Evolutionary conservation across 2,797 vertebrate species (phyloP), one percentile per base, ranked within the genome.

Genomic region (Cetoscarus ocellatus): DNA sequence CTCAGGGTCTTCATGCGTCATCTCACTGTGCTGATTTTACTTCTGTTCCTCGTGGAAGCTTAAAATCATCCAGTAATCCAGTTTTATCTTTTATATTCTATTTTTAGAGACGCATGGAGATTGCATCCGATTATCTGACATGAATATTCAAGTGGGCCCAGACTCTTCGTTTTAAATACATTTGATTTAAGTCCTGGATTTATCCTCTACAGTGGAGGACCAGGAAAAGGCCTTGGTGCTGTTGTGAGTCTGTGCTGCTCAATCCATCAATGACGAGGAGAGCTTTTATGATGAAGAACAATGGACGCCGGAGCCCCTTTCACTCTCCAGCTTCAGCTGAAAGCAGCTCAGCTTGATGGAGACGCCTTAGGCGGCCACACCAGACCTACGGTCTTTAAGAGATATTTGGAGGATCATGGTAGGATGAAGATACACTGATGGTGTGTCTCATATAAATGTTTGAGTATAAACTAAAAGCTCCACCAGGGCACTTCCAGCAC

Each of bases 31-130:
- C 51, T 47, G 48, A 66, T 60, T 73, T 78, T 64, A 19, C 55
- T 77, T 40, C 49, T 10, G 1, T 51, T 71, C 35, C 51, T 27
- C 44, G 40, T 61, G 39, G 47, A 40, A 53, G 44, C 35, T 48
- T 14, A 57, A 75, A 70, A 58, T 48, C 1, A 0, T 58, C 35
- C 59, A 67, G 40, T 75, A 71, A 77, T 78, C 70, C 50, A 14
- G 52, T 62, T 62, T 70, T 34, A 70, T 77, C 39, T 82, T 35
- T 64, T 69, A 10, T 54, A 38, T 55, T 78, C 27, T 60, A 38
- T 50, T 69, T 66, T 73, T 53, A 67, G 64, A 77, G 47, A 70
- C 14, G 10, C 10, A 50, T 47, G 14, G 10, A 0, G 8, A 44
- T 53, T 36, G 49, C 56, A 59, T 82, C 75, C 57, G 65, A 56